These are phyloP conservation scores for Tragelaphus imberbis DNA, from an alignment of 2,113 vertebrate genomes.

Conservation along the genomic window DNA sequence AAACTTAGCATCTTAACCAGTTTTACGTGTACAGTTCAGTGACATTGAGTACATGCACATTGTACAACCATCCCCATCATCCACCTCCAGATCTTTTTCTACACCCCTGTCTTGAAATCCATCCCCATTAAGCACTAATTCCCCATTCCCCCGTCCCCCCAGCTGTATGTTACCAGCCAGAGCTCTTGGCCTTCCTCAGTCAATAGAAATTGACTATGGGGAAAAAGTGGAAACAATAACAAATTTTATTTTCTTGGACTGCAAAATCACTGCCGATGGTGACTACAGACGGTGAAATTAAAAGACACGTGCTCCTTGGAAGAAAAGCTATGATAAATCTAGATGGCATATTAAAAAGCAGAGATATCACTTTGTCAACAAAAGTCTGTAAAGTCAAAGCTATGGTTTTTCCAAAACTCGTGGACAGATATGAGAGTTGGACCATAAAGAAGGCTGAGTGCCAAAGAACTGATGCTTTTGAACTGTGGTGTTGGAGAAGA, in stretches of 20 bases:
- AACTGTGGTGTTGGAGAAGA: not conserved
- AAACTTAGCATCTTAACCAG: not conserved
- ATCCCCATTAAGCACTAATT: not conserved
- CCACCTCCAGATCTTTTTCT: not conserved
- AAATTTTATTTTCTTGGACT: not conserved
- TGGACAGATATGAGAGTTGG: not conserved
- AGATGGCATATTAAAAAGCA: not conserved
- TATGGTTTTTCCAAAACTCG: not conserved
- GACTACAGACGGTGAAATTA: not conserved
- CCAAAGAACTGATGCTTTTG: not conserved
- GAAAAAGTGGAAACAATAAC: not conserved
- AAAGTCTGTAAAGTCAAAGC: not conserved
- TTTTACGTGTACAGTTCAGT: not conserved
- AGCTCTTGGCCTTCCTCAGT: not conserved
- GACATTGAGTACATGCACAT: not conserved
- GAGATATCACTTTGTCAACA: not conserved
- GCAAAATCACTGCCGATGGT: not conserved
- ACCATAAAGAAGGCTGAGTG: not conserved
- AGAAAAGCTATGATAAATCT: not conserved
- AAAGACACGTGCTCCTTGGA: not conserved
- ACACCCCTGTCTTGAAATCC: not conserved
- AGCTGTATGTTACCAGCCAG: not conserved
- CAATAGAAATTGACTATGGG: not conserved
- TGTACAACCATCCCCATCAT: no score
- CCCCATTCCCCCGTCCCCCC: rapidly evolving